Percentiles rank a stretch among this genome's conserved stretches.
Conservation (phyloP, 1,140 invertebrate genomes). For the Lasioglossum albipes region DNA sequence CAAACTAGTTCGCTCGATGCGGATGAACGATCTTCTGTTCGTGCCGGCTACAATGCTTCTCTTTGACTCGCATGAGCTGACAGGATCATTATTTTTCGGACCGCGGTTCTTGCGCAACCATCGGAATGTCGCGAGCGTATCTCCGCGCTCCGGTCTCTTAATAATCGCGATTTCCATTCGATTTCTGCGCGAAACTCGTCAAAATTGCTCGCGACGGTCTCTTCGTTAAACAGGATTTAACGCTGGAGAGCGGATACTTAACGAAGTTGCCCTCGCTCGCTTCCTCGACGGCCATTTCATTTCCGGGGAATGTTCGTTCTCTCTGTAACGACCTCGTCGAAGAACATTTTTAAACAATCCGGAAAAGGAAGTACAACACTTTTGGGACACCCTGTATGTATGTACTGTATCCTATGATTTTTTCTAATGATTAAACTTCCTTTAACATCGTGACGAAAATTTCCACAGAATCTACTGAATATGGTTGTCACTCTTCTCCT, state of each 20-base stretch:
- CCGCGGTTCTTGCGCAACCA: not conserved
- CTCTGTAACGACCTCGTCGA: conserved; percentile 25
- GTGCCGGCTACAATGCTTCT: not conserved
- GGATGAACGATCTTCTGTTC: not conserved
- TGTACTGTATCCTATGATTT: no score
- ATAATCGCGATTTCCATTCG: conserved; percentile 43
- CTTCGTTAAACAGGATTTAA: conserved; percentile 46
- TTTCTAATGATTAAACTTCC: no score
- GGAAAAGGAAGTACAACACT: no score
- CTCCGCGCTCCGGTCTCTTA: conserved; percentile 23
- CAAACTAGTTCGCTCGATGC: not conserved
- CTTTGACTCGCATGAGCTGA: not conserved
- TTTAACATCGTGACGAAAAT: no score
- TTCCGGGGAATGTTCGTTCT: conserved; percentile 42
- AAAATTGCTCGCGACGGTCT: conserved; percentile 14
- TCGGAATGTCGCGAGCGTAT: not conserved
- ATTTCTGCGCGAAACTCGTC: conserved; percentile 35
- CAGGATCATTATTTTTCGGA: not conserved
- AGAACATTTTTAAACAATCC: conserved; percentile 38
- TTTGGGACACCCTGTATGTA: no score
- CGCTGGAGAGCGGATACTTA: conserved; percentile 29
- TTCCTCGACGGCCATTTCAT: conserved; percentile 15
- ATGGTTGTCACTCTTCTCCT: no score
- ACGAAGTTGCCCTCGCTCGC: conserved; percentile 28
- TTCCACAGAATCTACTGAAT: no score